phyloP scores from a whole-genome alignment of 2,797 vertebrate species.

The Acomys russatus region DNA sequence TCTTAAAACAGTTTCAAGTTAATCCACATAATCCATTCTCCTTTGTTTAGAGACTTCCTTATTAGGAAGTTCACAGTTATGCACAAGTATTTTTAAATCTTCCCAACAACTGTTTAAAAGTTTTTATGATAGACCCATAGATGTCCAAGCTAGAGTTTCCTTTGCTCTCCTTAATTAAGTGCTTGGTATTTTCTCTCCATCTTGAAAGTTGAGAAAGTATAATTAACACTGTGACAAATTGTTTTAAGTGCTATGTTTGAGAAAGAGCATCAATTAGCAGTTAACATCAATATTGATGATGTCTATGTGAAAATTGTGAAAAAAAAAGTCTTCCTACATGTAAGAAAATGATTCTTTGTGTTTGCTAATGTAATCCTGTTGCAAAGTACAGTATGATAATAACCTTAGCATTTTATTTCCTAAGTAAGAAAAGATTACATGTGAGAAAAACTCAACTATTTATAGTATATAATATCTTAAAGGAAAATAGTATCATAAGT shows the following conservation, averaged over 20 bases:
- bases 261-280: not conserved
- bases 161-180: not conserved
- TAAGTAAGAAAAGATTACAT: conserved; percentile 20
- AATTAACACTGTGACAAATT: conserved; percentile 13
- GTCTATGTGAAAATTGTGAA: not conserved
- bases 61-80: not conserved
- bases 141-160: not conserved
- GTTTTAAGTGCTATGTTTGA: not conserved
- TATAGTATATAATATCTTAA: not conserved
- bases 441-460: not conserved
- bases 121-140: not conserved
- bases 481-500: not conserved
- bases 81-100: not conserved
- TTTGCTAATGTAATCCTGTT: conserved; percentile 5
- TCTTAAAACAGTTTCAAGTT: not conserved
- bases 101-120: not conserved
- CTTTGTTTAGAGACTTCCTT: not conserved
- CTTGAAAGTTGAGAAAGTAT: conserved; percentile 28
- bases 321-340: not conserved
- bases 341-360: not conserved
- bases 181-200: not conserved
- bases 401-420: not conserved
- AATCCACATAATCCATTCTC: not conserved
- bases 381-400: not conserved
- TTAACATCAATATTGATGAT: conserved; percentile 47